Evolutionary conservation across 2,888 invertebrate species (phyloP).

Genomic region (Marasmarcha lunaedactyla): DNA sequence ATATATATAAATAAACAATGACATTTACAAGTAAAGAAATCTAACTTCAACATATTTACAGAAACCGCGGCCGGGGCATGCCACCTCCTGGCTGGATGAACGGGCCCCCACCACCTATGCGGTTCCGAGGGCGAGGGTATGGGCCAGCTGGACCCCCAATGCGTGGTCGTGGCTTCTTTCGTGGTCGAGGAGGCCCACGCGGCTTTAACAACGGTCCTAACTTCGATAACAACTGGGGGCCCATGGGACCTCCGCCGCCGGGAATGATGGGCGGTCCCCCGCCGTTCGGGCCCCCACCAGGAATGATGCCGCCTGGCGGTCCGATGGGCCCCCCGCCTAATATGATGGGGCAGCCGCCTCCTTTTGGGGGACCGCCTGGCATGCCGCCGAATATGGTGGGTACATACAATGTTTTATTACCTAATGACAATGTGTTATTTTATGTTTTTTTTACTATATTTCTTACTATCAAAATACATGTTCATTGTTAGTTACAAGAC

Average conservation of each 20-base stretch:
- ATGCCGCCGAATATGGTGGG: conserved; percentile 72
- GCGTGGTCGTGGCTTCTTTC: conserved; percentile 63
- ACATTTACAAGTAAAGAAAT: background rate
- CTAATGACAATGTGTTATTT: no score
- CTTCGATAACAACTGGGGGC: conserved; percentile 77
- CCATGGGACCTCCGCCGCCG: conserved; percentile 71
- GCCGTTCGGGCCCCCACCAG: conserved; percentile 59
- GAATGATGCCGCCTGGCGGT: conserved; percentile 70
- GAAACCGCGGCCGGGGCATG: conserved; percentile 36
- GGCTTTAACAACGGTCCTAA: conserved; percentile 63
- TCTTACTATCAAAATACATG: no score
- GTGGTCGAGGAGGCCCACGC: conserved; percentile 59
- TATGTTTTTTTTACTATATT: no score
- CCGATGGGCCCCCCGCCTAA: conserved; percentile 69
- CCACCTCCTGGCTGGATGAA: conserved; percentile 47
- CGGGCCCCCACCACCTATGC: conserved; percentile 71
- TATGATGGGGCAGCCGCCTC: conserved; percentile 68
- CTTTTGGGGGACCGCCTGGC: conserved; percentile 62
- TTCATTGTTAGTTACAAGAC: no score
- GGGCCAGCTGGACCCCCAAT: conserved; percentile 73
- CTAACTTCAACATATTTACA: conserved; percentile 19
- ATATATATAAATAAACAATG: background rate
- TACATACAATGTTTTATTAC: no score
- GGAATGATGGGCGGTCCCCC: conserved; percentile 62
- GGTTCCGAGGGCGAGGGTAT: conserved; percentile 77